Percentiles rank a stretch among this genome's conserved stretches.
These are phyloP conservation scores for Brotula barbata DNA, from an alignment of 2,797 vertebrate genomes.

Conservation along the genomic window DNA sequence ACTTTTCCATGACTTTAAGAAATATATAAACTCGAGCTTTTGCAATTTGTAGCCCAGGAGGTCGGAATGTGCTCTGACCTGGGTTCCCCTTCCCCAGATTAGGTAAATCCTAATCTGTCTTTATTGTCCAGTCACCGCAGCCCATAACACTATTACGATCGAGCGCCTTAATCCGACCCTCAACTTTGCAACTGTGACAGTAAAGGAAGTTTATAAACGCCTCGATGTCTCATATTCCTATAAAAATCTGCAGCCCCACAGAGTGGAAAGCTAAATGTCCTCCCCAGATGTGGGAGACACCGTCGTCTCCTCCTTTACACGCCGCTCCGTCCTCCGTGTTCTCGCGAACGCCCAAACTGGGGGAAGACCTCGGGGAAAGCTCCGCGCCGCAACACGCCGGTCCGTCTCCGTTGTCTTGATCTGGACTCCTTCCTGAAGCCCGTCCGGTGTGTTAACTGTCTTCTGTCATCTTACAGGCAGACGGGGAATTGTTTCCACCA, in stretches of 20 bases:
- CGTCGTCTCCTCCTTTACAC: not conserved
- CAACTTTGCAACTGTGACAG: conserved; percentile 17
- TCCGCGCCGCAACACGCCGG: conserved; percentile 35
- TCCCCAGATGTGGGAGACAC: conserved; percentile 64
- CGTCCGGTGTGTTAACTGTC: conserved; percentile 19
- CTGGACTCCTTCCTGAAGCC: conserved; percentile 13
- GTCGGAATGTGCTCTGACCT: too few species aligned
- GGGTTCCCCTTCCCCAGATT: too few species aligned
- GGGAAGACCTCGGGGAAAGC: conserved; percentile 44
- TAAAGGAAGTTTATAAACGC: conserved; percentile 27
- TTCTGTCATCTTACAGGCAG: conserved; percentile 18
- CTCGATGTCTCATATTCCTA: conserved; percentile 55
- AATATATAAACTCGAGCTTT: too few species aligned
- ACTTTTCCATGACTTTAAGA: too few species aligned
- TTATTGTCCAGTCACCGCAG: too few species aligned
- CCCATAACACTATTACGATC: too few species aligned
- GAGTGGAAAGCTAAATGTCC: conserved; percentile 42
- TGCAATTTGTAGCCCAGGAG: too few species aligned
- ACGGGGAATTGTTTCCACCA: conserved; percentile 39
- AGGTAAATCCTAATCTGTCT: too few species aligned
- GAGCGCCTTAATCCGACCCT: conserved; percentile 12
- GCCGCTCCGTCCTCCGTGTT: not conserved
- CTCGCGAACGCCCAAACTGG: conserved; percentile 28
- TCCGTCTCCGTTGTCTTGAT: not conserved
- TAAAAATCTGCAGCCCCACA: too few species aligned